A percentile compares a stretch with the other conserved stretches of the same genome.
Evolutionary conservation across 2,888 invertebrate genomes (phyloP).

Genomic region (Synergus umbraculus): DNA sequence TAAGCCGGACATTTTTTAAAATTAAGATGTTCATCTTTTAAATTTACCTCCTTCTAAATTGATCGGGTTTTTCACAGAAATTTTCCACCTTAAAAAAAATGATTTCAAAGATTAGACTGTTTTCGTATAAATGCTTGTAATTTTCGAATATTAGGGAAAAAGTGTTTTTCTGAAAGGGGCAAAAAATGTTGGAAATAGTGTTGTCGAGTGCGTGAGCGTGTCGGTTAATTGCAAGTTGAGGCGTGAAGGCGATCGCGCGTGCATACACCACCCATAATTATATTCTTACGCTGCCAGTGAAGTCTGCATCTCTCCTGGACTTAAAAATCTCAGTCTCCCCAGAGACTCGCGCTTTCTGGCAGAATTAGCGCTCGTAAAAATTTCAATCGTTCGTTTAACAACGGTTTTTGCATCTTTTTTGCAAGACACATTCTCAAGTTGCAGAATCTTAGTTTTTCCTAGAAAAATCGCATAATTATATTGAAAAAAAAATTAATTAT

Average conservation of each 20-base stretch:
- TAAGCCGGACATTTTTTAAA: neutral
- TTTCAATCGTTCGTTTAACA: conserved; percentile 14
- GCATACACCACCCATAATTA: conserved; percentile 57
- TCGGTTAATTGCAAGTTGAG: conserved; percentile 56
- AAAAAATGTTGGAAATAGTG: conserved; percentile 22
- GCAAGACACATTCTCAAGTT: neutral
- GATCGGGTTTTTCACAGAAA: too few species aligned
- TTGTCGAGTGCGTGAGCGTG: conserved; percentile 48
- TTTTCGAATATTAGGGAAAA: neutral
- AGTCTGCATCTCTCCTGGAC: conserved; percentile 45
- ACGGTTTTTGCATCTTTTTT: conserved; percentile 1
- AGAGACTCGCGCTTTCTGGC: conserved; percentile 29
- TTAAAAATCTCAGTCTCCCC: neutral
- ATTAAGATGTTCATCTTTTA: too few species aligned
- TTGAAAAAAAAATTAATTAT: neutral
- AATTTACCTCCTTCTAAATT: too few species aligned
- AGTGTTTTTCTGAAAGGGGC: conserved; percentile 11
- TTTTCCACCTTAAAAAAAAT: too few species aligned
- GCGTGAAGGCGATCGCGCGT: conserved; percentile 59
- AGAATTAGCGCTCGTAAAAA: conserved; percentile 16
- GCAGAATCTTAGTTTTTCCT: neutral
- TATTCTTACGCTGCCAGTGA: conserved; percentile 39
- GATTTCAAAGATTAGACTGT: neutral
- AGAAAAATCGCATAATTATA: neutral
- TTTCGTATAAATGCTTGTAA: neutral